These are phyloP conservation scores for Leucopsar rothschildi DNA, from an alignment of 2,113 vertebrate species.

Conservation along the genomic window DNA sequence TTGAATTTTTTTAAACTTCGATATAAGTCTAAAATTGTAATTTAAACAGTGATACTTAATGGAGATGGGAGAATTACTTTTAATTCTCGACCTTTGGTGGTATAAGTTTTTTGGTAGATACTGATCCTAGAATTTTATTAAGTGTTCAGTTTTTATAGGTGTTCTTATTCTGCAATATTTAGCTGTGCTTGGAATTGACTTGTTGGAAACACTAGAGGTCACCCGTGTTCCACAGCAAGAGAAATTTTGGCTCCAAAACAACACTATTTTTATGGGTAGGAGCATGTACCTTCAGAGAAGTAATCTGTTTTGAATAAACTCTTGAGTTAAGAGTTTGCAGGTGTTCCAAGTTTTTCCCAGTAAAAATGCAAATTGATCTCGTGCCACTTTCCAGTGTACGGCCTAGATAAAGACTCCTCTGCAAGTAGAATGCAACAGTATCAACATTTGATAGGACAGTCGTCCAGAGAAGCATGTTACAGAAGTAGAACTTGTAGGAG, in stretches of 20 bases:
- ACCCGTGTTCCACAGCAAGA: conserved; percentile 14
- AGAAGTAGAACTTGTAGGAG: neutral
- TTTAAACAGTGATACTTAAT: neutral
- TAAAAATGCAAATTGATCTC: neutral
- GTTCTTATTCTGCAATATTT: neutral
- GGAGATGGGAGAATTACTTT: neutral
- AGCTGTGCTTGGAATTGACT: neutral
- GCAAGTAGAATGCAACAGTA: neutral
- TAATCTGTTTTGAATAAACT: neutral
- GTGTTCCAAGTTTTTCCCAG: neutral
- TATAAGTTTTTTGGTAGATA: neutral
- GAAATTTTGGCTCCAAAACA: neutral
- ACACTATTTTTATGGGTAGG: neutral
- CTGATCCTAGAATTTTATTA: neutral
- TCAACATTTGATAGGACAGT: neutral
- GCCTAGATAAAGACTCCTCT: neutral
- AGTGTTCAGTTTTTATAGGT: neutral
- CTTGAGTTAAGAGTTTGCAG: neutral
- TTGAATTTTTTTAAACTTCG: neutral
- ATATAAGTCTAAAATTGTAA: neutral
- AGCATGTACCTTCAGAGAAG: neutral
- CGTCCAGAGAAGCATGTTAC: neutral
- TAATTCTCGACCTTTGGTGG: neutral
- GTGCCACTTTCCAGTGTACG: neutral
- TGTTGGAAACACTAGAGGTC: conserved; percentile 52